A percentile compares a stretch with the other conserved stretches of the same genome.
These are phyloP conservation scores for Wiebesia pumilae DNA, from an alignment of 1,140 invertebrate genomes.

Conservation along the genomic window DNA sequence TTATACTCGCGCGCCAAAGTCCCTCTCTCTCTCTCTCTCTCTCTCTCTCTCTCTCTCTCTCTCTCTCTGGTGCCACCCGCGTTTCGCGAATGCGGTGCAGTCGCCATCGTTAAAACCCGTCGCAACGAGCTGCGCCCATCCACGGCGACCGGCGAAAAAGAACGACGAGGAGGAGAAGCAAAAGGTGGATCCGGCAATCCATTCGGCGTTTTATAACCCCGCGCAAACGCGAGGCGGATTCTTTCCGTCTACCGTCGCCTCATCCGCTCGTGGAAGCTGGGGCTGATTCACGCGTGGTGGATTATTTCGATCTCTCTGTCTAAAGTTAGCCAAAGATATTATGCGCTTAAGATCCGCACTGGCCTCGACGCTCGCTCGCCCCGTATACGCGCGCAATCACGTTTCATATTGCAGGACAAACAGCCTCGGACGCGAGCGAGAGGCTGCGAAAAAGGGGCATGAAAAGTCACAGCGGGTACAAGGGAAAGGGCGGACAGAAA, in stretches of 20 bases:
- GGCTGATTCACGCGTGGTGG: constrained; percentile 58
- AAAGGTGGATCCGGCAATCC: constrained; percentile 64
- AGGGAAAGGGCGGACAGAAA: too few species aligned
- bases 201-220: constrained; percentile 71
- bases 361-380: neutral
- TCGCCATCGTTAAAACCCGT: constrained; percentile 43
- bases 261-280: neutral
- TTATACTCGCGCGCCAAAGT: constrained; percentile 65
- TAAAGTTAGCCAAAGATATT: constrained; percentile 66
- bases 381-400: neutral
- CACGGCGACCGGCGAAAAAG: neutral
- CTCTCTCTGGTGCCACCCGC: constrained; percentile 58
- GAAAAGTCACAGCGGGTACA: neutral
- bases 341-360: constrained; percentile 4
- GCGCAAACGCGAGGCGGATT: constrained; percentile 41
- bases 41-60: neutral
- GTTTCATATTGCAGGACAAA: constrained; percentile 7
- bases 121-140: constrained; percentile 6
- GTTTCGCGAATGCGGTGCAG: constrained; percentile 56
- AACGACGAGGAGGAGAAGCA: constrained; percentile 30
- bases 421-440: neutral
- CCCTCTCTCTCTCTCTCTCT: neutral
- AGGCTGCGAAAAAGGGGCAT: neutral
- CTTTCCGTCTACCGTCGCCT: constrained; percentile 34
- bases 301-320: constrained; percentile 70